A percentile compares a stretch with the other conserved stretches of the same genome.
These are phyloP conservation scores for Hyperoplus immaculatus DNA, from an alignment of 2,797 vertebrate genomes.

Conservation along the genomic window DNA sequence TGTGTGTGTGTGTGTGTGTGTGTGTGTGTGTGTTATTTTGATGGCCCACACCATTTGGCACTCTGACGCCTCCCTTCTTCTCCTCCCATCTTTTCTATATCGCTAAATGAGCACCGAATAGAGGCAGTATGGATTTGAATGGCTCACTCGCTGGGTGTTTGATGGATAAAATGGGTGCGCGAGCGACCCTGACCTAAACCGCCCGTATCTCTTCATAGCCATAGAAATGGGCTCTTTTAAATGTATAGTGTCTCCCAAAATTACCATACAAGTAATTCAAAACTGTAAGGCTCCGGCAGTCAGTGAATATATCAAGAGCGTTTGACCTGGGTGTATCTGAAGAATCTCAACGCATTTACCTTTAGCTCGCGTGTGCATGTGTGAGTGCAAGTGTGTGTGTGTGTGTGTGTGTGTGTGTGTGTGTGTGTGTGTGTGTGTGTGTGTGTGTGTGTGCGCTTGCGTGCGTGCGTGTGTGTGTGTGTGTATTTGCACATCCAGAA, in stretches of 20 bases:
- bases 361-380: not conserved
- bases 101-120: constrained; percentile 73
- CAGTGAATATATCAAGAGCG: constrained; percentile 73
- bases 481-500: constrained; percentile 13
- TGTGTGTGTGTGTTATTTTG: constrained; percentile 18
- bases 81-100: constrained; percentile 65
- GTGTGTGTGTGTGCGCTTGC: not conserved
- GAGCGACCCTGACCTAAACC: constrained; percentile 76
- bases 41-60: constrained; percentile 48
- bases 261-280: constrained; percentile 83
- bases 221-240: constrained; percentile 86
- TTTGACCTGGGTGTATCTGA: constrained; percentile 73
- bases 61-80: constrained; percentile 57
- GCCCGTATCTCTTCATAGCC: constrained; percentile 70
- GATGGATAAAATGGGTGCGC: constrained; percentile 72
- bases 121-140: constrained; percentile 65
- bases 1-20: not conserved
- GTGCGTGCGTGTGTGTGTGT: constrained; percentile 11
- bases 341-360: constrained; percentile 65
- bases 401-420: constrained; percentile 14
- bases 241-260: constrained; percentile 86
- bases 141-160: constrained; percentile 65
- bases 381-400: constrained; percentile 1
- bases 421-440: constrained; percentile 21
- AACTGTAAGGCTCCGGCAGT: constrained; percentile 68